Percentiles rank a stretch among this genome's conserved stretches.
phyloP scores from a whole-genome alignment of 2,113 vertebrate genomes.

The Myxocyprinus asiaticus region DNA sequence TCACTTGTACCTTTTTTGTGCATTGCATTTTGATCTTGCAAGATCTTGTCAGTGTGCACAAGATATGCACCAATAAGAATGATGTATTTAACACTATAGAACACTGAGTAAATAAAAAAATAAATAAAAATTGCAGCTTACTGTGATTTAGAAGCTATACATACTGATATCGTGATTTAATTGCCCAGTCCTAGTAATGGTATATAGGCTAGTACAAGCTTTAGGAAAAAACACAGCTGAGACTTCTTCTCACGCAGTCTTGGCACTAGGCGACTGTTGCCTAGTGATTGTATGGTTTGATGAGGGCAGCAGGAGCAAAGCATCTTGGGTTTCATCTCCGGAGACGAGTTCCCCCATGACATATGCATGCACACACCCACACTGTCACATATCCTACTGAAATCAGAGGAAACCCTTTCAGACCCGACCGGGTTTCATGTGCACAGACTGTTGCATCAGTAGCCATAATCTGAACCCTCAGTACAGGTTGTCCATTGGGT shows the following conservation, averaged over 20 bases:
- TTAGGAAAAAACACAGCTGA: background rate
- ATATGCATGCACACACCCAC: background rate
- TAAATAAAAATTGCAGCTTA: no score
- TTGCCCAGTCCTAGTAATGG: no score
- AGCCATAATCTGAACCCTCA: background rate
- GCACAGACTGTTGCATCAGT: background rate
- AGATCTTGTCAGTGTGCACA: no score
- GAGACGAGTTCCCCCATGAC: constrained; percentile 3
- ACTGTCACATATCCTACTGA: background rate
- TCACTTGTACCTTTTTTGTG: no score
- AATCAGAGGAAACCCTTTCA: constrained; percentile 3
- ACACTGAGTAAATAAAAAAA: no score
- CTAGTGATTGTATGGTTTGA: constrained; percentile 10
- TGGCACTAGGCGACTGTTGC: constrained; percentile 2
- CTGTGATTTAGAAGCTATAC: no score
- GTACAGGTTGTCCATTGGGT: no score
- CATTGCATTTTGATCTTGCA: no score
- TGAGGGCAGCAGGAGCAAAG: constrained; percentile 5
- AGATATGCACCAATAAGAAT: no score
- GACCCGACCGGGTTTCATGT: background rate
- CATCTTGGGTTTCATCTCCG: constrained; percentile 8
- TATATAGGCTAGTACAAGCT: background rate
- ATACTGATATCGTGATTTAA: no score
- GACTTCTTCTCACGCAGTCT: background rate
- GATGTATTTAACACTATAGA: no score